These are phyloP conservation scores for Metacarcinus magister DNA, from an alignment of 2,888 invertebrate species.

Conservation along the genomic window DNA sequence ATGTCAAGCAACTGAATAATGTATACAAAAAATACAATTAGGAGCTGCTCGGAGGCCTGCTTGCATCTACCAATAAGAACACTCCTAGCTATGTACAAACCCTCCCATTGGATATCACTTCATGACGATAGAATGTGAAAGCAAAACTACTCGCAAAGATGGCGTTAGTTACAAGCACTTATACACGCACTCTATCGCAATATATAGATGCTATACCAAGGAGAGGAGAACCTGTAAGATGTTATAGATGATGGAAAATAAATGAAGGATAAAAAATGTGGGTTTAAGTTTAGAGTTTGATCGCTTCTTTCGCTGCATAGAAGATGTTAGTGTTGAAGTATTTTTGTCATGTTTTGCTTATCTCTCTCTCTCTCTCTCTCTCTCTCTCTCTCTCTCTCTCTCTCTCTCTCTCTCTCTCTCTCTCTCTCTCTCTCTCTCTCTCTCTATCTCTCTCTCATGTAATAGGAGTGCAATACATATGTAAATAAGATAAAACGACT, in stretches of 20 bases:
- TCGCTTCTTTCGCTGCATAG: no score
- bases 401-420: neutral
- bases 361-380: conserved; percentile 43
- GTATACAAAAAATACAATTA: neutral
- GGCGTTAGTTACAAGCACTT: neutral
- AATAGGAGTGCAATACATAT: no score
- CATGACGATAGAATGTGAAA: neutral
- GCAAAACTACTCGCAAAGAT: neutral
- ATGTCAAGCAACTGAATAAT: neutral
- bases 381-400: conserved; percentile 54
- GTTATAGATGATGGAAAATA: neutral
- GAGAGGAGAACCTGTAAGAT: neutral
- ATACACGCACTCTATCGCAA: neutral
- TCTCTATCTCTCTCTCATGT: neutral
- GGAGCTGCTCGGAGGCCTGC: neutral
- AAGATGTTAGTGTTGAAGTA: no score
- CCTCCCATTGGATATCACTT: neutral
- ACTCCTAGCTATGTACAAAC: neutral
- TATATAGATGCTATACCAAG: neutral
- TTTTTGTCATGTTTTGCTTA: no score
- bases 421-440: neutral
- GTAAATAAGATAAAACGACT: no score
- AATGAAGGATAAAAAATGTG: neutral
- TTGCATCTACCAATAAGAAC: neutral
- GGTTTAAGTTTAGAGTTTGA: neutral